phyloP scores from a whole-genome alignment of 1,140 invertebrate species.

The Coptotermes formosanus region DNA sequence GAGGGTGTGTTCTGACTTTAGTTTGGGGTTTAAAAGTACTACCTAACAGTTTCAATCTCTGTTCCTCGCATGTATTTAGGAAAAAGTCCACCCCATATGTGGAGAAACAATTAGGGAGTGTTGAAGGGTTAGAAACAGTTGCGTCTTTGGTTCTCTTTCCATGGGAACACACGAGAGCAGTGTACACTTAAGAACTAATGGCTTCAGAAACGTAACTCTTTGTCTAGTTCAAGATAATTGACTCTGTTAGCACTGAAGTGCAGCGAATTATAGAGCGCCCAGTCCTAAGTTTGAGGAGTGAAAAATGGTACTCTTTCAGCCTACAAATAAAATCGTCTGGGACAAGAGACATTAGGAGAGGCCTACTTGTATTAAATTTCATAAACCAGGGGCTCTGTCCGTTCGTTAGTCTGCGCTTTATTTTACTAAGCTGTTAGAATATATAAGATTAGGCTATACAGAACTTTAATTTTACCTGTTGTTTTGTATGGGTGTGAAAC shows the following conservation, averaged over 20 bases:
- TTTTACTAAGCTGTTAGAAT: no score
- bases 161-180: background rate
- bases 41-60: background rate
- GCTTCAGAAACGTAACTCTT: no score
- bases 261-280: background rate
- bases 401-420: no score
- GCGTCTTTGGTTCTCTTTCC: background rate
- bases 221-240: background rate
- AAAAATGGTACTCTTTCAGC: background rate
- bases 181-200: background rate
- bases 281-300: background rate
- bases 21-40: background rate
- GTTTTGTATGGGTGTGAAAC: no score
- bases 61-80: background rate
- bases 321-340: background rate
- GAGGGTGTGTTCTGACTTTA: background rate
- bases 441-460: no score
- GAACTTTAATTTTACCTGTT: no score
- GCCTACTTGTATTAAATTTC: no score
- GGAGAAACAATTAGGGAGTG: constrained; percentile 11
- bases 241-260: background rate
- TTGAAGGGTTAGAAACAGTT: background rate
- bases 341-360: no score
- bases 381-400: no score
- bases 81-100: background rate